phyloP scores from a whole-genome alignment of 1,140 invertebrate genomes.

The Drosophila simulans region DNA sequence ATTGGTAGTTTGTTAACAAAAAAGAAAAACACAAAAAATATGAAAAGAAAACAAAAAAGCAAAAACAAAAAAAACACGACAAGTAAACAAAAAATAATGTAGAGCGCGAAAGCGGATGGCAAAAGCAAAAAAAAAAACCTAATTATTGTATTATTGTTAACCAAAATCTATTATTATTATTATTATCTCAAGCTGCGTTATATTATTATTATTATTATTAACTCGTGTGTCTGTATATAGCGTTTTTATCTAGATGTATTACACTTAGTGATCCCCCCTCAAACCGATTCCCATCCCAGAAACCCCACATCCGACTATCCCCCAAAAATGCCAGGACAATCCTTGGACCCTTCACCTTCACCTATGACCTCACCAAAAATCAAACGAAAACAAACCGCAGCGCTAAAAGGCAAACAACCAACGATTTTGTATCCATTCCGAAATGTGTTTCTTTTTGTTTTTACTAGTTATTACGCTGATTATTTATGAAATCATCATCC shows the following conservation, averaged over 20 bases:
- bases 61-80: slow-evolving; percentile 30
- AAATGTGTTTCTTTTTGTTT: slow-evolving; percentile 64
- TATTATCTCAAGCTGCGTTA: slow-evolving; percentile 70
- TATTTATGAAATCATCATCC: slow-evolving; percentile 51
- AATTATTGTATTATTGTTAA: slow-evolving; percentile 83
- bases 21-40: slow-evolving; percentile 21
- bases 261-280: slow-evolving; percentile 61
- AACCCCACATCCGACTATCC: slow-evolving; percentile 1
- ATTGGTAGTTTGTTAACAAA: slow-evolving; percentile 82
- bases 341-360: slow-evolving; percentile 7
- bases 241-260: slow-evolving; percentile 83
- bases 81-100: slow-evolving; percentile 40
- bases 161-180: slow-evolving; percentile 83
- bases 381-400: slow-evolving; percentile 39
- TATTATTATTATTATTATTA: slow-evolving; percentile 74
- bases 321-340: slow-evolving; percentile 30
- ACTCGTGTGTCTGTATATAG: slow-evolving; percentile 81
- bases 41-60: slow-evolving; percentile 15
- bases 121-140: slow-evolving; percentile 50
- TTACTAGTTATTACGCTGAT: slow-evolving; percentile 69
- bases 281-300: background rate
- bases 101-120: slow-evolving; percentile 43
- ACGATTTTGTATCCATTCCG: slow-evolving; percentile 77
- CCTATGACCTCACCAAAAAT: slow-evolving; percentile 15
- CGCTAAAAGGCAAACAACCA: slow-evolving; percentile 68